These are phyloP conservation scores for Netelia virgata DNA, from an alignment of 2,888 invertebrate genomes.

Conservation along the genomic window DNA sequence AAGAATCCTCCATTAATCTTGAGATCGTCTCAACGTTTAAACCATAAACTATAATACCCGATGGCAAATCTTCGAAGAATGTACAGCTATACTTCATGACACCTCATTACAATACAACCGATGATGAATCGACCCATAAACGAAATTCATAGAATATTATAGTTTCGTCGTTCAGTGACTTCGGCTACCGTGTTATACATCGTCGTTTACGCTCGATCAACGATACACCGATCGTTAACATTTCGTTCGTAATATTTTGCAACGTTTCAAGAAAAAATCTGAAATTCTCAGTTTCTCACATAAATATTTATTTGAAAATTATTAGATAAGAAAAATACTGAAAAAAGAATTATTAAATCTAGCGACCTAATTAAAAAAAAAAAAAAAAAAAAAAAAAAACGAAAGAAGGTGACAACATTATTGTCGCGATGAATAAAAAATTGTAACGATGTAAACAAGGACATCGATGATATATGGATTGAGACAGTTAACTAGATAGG, in stretches of 20 bases:
- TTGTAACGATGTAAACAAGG: not conserved
- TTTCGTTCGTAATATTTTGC: too few relatives aligned
- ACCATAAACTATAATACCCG: not conserved
- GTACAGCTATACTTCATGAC: not conserved
- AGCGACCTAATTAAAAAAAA: not conserved
- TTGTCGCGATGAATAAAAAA: not conserved
- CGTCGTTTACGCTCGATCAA: too few relatives aligned
- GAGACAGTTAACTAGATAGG: slow-evolving; percentile 7
- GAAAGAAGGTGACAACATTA: not conserved
- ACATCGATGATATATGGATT: not conserved
- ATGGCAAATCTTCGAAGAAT: not conserved
- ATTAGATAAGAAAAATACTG: too few relatives aligned
- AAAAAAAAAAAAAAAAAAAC: not conserved
- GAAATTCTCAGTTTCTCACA: too few relatives aligned
- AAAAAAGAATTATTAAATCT: too few relatives aligned
- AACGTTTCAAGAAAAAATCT: too few relatives aligned
- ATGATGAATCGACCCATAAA: not conserved
- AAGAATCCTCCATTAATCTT: slow-evolving; percentile 39
- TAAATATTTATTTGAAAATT: too few relatives aligned
- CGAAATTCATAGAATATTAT: not conserved
- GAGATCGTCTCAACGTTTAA: not conserved
- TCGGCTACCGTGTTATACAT: not conserved
- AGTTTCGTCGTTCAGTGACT: not conserved
- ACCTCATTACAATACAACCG: slow-evolving; percentile 1
- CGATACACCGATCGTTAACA: too few relatives aligned